Percentiles rank a stretch among this genome's conserved stretches.
Evolutionary conservation across 1,140 invertebrate species (phyloP).

Genomic region (Leptinotarsa texana): DNA sequence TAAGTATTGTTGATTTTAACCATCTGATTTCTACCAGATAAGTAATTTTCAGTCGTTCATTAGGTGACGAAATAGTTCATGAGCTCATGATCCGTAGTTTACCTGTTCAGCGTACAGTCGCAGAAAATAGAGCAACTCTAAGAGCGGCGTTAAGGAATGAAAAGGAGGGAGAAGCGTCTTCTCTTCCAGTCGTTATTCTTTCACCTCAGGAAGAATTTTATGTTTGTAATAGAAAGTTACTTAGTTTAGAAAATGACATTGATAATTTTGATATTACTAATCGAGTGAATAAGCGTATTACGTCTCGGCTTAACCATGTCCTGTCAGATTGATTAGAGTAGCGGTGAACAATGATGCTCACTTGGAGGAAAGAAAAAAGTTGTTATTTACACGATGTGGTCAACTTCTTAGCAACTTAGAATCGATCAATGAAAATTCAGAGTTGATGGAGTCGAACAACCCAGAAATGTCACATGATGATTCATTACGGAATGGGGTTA

Average conservation of each 20-base stretch:
- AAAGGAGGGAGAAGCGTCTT: not conserved
- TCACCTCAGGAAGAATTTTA: not conserved
- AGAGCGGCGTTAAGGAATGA: not conserved
- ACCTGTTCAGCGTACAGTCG: not conserved
- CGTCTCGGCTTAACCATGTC: too few species aligned
- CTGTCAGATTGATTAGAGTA: too few species aligned
- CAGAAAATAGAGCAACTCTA: not conserved
- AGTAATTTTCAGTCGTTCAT: not conserved
- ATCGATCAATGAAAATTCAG: not conserved
- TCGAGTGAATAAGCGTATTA: too few species aligned
- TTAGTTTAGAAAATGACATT: too few species aligned
- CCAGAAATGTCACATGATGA: too few species aligned
- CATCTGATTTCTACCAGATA: too few species aligned
- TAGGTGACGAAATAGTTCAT: not conserved
- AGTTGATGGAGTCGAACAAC: not conserved
- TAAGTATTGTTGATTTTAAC: too few species aligned
- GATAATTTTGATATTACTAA: too few species aligned
- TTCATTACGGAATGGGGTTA: too few species aligned
- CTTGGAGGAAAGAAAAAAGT: not conserved
- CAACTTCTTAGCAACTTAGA: not conserved
- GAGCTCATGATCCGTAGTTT: not conserved
- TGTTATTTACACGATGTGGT: not conserved
- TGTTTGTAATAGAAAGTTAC: not conserved
- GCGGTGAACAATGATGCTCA: too few species aligned
- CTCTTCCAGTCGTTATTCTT: not conserved